Conservation (phyloP, 2,888 invertebrate genomes). For the Rutpela maculata region DNA sequence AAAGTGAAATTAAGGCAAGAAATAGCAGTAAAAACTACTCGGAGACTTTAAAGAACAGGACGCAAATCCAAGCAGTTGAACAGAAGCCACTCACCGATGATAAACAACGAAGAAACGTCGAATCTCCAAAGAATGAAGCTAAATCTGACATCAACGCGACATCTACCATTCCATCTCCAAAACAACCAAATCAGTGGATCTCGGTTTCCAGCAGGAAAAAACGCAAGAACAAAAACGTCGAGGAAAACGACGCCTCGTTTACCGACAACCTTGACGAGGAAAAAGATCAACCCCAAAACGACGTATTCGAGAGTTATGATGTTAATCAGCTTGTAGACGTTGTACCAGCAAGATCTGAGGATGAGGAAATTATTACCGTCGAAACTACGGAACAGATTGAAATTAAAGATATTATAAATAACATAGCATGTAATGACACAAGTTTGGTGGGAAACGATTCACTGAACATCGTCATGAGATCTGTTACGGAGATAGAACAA, state of each 20-base stretch:
- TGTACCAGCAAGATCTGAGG: slow-evolving; percentile 49
- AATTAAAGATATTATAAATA: slow-evolving; percentile 54
- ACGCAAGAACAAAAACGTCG: slow-evolving; percentile 66
- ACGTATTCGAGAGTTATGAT: slow-evolving; percentile 67
- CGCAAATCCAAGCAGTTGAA: neutral
- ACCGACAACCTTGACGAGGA: slow-evolving; percentile 50
- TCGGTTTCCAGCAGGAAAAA: slow-evolving; percentile 71
- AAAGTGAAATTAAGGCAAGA: slow-evolving; percentile 37
- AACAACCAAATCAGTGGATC: slow-evolving; percentile 69
- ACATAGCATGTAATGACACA: slow-evolving; percentile 52
- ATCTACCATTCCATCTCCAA: slow-evolving; percentile 21
- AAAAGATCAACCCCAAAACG: slow-evolving; percentile 47
- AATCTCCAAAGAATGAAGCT: slow-evolving; percentile 20
- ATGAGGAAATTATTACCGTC: slow-evolving; percentile 46
- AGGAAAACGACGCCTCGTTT: slow-evolving; percentile 56
- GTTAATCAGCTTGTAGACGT: slow-evolving; percentile 65
- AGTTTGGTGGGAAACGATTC: slow-evolving; percentile 36
- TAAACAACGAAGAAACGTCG: slow-evolving; percentile 26
- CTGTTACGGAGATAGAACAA: slow-evolving; percentile 63
- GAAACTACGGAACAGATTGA: slow-evolving; percentile 46
- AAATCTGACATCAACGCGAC: slow-evolving; percentile 28
- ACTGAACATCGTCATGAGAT: slow-evolving; percentile 38
- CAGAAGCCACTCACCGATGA: slow-evolving; percentile 25
- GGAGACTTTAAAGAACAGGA: slow-evolving; percentile 47
- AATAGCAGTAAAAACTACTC: slow-evolving; percentile 50